These are phyloP conservation scores for Bujurquina vittata DNA, from an alignment of 2,113 vertebrate genomes.

Conservation along the genomic window DNA sequence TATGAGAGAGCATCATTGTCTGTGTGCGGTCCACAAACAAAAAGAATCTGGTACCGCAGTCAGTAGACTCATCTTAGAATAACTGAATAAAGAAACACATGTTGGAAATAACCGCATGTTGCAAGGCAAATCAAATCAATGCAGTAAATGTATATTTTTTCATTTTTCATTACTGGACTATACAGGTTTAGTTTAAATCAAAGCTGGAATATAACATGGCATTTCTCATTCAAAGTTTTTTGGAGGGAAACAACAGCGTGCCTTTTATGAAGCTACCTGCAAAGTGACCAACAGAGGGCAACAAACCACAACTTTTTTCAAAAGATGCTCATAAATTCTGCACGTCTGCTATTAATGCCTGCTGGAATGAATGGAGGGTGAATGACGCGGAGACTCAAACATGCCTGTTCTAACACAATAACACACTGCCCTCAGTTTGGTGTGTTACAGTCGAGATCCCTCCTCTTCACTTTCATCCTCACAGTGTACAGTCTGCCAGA, in stretches of 20 bases:
- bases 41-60: neutral
- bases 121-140: neutral
- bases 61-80: neutral
- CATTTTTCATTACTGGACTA: neutral
- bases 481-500: slow-evolving; percentile 51
- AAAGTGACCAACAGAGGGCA: slow-evolving; percentile 67
- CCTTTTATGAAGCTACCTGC: neutral
- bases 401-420: slow-evolving; percentile 32
- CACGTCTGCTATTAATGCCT: slow-evolving; percentile 19
- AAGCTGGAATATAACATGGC: neutral
- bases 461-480: slow-evolving; percentile 13
- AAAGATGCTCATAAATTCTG: neutral
- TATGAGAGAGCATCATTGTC: neutral
- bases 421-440: slow-evolving; percentile 20
- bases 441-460: slow-evolving; percentile 42
- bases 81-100: neutral
- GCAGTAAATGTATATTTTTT: neutral
- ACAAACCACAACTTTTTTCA: neutral
- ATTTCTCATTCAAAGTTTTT: neutral
- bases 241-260: neutral
- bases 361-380: slow-evolving; percentile 25
- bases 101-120: neutral
- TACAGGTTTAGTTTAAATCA: neutral
- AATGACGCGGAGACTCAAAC: slow-evolving; percentile 16
- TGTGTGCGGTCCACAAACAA: neutral